Evolutionary conservation across 92 coral and sea anemone genomes (phyloP), one percentile per base, ranked within the genome.

Genomic region (Montipora capitata): DNA sequence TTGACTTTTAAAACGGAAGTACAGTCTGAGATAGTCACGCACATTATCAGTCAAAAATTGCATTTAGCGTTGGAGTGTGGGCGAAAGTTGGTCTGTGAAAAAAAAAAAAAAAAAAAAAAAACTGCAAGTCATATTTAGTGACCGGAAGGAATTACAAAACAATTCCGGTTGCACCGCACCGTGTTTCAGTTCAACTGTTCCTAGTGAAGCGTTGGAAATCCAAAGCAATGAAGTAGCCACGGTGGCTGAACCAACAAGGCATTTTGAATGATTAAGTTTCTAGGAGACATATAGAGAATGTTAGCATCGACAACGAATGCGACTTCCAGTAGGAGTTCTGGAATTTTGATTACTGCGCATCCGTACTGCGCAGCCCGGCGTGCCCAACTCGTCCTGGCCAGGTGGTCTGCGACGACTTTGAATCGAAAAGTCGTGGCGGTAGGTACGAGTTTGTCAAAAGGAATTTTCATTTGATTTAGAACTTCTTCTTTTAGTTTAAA

Each of bases 141-240:
- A 83, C 11, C 15, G 51, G 58, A 59, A n/a, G 67, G 68, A 68
- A 41, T 45, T 44, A 0, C 66, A 72, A 72, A 40, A 41, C 71
- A 42, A 0, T 56, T 40, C 41, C 67, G 72, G 79, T 41, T 72
- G 48, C 38, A 42, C 39, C 17, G 79, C 7, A 43, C 79, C 87
- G 43, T 3, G 17, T 80, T 72, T 72, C 71, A 59, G 72, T 83
- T 83, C 78, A 83, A 14, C 72, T 9, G 62, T 58, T 83, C 10
- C 5, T 15, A 72, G 44, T 59, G 72, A 83, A 83, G 87, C 80
- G 72, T 83, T 72, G 39, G 45, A 72, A 83, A 45, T 73, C 87
- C 59, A 59, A 83, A 42, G 44, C 17, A 11, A 72, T 73, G 72
- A 83, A 72, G 72, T 83, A 62, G 57, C 5, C 0, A 7, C 10